Base-by-base conservation (phyloP, 1,140 invertebrate species). In the Zaprionus taronus region DNA sequence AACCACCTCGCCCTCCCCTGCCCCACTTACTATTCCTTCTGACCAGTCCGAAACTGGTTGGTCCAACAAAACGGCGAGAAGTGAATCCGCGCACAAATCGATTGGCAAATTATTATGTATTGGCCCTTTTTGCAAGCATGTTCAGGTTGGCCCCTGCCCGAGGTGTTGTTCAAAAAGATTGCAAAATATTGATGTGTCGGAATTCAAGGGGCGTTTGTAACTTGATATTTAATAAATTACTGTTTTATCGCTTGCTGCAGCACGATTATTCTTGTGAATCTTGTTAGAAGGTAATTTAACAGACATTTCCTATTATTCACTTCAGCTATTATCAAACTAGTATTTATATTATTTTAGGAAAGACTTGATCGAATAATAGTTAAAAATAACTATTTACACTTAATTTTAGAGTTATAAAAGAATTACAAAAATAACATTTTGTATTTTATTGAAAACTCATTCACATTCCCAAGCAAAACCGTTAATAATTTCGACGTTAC, bases 71-170 rank as follows among this genome's bases (percentile, higher is more conserved):
- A 75, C 77, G 82, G 63, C 82, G 64, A 72, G 75, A 84, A 85
- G 81, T 78, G 58, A 70, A 87, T 80, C 83, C 69, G 84, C 77
- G 58, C 80, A 77, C 84, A 87, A 87, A 87, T 87, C 83, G 83
- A 80, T 83, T 80, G 83, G 84, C 84, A 87, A 87, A 87, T 87
- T 86, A 87, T 81, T 81, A 84, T 87, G 81, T 79, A 87, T 78
- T 71, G 84, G 73, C 74, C 68, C 63, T 69, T 56, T 62, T 53
- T 22, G 26, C 78, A 75, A 69, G 70, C 73, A 75, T 78, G 78
- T 79, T 79, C 62, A 70, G 72, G 12, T 6, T 81, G 66, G 67
- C 68, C 53, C 63, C 53, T 78, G 76, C 77, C 83, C 72, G 68
- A 87, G 84, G 83, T 89, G 84, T 84, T 87, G 84, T 75, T 60